Evolutionary conservation across 2,113 vertebrate species (phyloP).

Genomic region (Odontophorus gujanensis): DNA sequence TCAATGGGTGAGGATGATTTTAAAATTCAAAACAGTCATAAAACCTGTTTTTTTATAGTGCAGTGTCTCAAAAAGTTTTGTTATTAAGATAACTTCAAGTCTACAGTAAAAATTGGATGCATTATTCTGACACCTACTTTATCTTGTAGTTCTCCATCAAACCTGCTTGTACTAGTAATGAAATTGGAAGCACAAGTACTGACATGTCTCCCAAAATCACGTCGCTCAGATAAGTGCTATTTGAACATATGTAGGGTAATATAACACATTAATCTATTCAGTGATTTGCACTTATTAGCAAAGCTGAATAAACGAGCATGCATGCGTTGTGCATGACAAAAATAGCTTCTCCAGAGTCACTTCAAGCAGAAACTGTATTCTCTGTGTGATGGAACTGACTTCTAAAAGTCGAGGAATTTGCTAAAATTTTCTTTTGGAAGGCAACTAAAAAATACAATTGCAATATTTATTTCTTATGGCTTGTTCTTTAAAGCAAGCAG

Average conservation of each 20-base stretch:
- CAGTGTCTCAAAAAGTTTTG: background rate
- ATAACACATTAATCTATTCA: background rate
- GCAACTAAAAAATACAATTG: background rate
- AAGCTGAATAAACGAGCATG: background rate
- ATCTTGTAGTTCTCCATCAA: background rate
- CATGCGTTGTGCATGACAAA: background rate
- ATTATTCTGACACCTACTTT: background rate
- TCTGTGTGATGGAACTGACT: background rate
- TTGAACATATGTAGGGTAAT: background rate
- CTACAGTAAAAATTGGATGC: rapidly evolving
- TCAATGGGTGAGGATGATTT: background rate
- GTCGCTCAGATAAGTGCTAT: background rate
- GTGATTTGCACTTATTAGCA: background rate
- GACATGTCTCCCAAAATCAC: background rate
- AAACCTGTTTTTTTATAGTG: background rate
- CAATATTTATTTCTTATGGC: background rate
- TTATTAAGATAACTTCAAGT: background rate
- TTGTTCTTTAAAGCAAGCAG: background rate
- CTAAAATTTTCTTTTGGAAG: background rate
- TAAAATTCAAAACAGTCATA: background rate
- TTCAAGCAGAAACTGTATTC: background rate
- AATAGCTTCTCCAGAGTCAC: background rate
- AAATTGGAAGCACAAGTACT: background rate
- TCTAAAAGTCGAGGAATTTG: background rate
- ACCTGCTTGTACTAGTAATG: background rate